phyloP scores from a whole-genome alignment of 2,113 vertebrate genomes.

The Sclerurus mexicanus region DNA sequence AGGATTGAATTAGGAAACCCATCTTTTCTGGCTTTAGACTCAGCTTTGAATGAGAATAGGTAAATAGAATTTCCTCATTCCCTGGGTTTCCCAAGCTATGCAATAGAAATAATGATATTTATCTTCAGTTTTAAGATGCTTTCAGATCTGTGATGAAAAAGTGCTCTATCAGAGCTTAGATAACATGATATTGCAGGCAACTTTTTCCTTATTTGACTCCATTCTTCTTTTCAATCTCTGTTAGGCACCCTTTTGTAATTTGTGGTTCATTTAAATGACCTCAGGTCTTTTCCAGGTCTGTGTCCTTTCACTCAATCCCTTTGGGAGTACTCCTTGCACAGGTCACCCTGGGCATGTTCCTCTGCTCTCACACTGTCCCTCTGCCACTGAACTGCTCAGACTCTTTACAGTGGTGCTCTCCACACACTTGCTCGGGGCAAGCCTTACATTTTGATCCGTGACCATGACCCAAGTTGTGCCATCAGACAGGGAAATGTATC shows the following conservation, averaged over 20 bases:
- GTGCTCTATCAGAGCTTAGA: background rate
- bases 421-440: background rate
- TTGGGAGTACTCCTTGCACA: background rate
- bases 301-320: background rate
- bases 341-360: background rate
- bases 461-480: background rate
- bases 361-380: background rate
- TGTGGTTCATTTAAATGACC: background rate
- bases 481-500: background rate
- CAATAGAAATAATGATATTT: background rate
- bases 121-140: background rate
- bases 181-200: background rate
- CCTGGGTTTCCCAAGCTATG: background rate
- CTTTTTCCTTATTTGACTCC: background rate
- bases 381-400: background rate
- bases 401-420: background rate
- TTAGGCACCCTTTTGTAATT: background rate
- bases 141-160: background rate
- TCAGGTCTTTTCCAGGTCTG: background rate
- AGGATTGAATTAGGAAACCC: background rate
- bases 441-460: background rate
- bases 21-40: background rate
- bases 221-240: background rate
- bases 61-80: background rate
- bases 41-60: background rate